Evolutionary conservation across 2,888 invertebrate genomes (phyloP), one percentile per base, ranked within the genome.

Genomic region (Phoenoteleia sp.): DNA sequence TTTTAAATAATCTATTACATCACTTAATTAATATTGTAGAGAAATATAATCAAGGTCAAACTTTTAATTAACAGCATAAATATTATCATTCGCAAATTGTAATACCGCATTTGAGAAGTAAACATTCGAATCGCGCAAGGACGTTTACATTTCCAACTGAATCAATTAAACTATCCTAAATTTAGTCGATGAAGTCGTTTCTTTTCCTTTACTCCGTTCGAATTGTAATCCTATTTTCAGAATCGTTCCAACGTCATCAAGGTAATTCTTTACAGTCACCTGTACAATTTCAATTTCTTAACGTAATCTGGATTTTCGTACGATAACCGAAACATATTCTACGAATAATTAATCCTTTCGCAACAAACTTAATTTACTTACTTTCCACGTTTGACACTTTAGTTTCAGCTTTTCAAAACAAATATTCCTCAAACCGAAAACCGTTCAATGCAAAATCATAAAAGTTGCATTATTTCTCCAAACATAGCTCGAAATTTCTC

Each of bases 11-110:
- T 39, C n/a, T n/a, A n/a, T n/a, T n/a, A n/a, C n/a, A n/a, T n/a
- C n/a, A n/a, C n/a, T n/a, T 39, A 36, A 66, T 66, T 49, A 47
- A 49, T 36, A 27, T 62, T 42, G 52, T 66, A 17, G 29, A 49
- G 13, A 58, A 71, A 56, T 58, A 29, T 17, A 29, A 56, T 23
- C 54, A 71, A 15, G 71, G 42, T 69, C 42, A 27, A 42, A 56
- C 42, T 9, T 15, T 71, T 71, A 17, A 71, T 56, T 47, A 13
- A n/a, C n/a, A 5, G n/a, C 56, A 42, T 27, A 69, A 69, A 69
- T 69, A 56, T 15, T 3, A 42, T 23, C 42, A 17, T 42, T 4
- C 15, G 3, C 42, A 7, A 15, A 42, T 7, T 42, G 4, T 11
- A 17, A 15, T 6, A 33, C 11, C 6, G 23, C 42, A 60, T 60